phyloP scores from a whole-genome alignment of 1,140 invertebrate genomes.

The Cylas formicarius region DNA sequence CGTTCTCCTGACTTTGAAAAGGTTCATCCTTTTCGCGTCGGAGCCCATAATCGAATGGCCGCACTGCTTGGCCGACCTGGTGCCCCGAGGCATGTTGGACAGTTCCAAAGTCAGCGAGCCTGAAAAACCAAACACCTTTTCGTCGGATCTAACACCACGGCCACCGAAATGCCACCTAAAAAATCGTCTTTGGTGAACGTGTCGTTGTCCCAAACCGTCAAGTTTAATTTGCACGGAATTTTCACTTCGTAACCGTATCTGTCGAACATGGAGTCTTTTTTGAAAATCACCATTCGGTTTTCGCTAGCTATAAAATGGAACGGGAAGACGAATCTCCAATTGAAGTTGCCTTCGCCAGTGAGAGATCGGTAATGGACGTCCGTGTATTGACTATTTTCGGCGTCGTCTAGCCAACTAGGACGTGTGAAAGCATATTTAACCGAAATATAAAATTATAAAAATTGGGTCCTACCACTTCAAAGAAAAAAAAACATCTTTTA shows the following conservation, averaged over 20 bases:
- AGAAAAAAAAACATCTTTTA: too few relatives aligned
- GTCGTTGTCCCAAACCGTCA: conserved; percentile 73
- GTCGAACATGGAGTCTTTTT: conserved; percentile 53
- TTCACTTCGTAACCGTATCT: conserved; percentile 60
- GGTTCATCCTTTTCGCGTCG: conserved; percentile 58
- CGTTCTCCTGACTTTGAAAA: conserved; percentile 66
- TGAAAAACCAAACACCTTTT: conserved; percentile 20
- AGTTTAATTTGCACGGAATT: conserved; percentile 54
- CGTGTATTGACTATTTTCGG: conserved; percentile 64
- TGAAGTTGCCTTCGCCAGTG: conserved; percentile 79
- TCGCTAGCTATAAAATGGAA: conserved; percentile 74
- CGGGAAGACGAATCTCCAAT: conserved; percentile 83
- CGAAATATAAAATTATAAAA: too few relatives aligned
- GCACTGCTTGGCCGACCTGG: conserved; percentile 50
- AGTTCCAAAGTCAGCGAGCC: conserved; percentile 42
- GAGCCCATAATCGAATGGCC: conserved; percentile 53
- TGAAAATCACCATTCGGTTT: conserved; percentile 59
- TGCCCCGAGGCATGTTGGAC: conserved; percentile 40
- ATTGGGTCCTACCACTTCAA: too few relatives aligned
- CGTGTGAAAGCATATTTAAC: background rate
- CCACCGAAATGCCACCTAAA: conserved; percentile 50
- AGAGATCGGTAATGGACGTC: conserved; percentile 76
- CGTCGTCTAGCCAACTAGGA: conserved; percentile 65
- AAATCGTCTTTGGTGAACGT: conserved; percentile 71
- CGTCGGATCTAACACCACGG: background rate